Base-by-base conservation (phyloP, 1,140 invertebrate genomes). In the Camponotus floridanus region DNA sequence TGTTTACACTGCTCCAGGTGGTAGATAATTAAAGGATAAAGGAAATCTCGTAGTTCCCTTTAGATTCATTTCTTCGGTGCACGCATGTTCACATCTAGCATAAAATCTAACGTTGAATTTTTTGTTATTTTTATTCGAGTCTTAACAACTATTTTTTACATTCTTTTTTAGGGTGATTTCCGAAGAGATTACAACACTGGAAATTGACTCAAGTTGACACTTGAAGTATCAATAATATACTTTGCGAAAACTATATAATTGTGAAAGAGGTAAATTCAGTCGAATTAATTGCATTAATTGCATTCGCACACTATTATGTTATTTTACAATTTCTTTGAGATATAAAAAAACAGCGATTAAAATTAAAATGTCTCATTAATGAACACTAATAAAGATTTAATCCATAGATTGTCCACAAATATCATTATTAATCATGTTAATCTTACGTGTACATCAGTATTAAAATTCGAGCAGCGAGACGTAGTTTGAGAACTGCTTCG, bases 1-100 rank as follows among this genome's bases (percentile, higher is more conserved):
- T 83, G 79, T 61, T 83, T 83, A 36, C 68, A 83, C 68, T 73
- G 26, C 42, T 83, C 18, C 79, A 45, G 21, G 31, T 70, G 65
- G 31, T 74, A 61, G 79, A 83, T 81, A 73, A 81, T 83, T 83
- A 83, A 83, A 73, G 79, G 68, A 83, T 73, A 61, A 83, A 73
- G 55, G 39, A 59, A 59, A 83, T 83, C 26, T 71, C 36, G 45
- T 31, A 39, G n/a, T 13, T 73, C n/a, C 18, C 48, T 15, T 51
- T 45, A 74, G 39, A 81, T 83, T 61, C 39, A 74, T 83, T 39
- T 80, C 39, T 48, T 15, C n/a, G 51, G 61, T 45, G 18, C 51
- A 59, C 76, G 36, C 67, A 26, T 42, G 36, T 48, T 81, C 33
- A 26, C n/a, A 11, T 57, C 33, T 80, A 18, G 31, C 9, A 21